A percentile compares a stretch with the other conserved stretches of the same genome.
Conservation (phyloP, 92 coral and sea anemone species). For the Actinostola sp. region DNA sequence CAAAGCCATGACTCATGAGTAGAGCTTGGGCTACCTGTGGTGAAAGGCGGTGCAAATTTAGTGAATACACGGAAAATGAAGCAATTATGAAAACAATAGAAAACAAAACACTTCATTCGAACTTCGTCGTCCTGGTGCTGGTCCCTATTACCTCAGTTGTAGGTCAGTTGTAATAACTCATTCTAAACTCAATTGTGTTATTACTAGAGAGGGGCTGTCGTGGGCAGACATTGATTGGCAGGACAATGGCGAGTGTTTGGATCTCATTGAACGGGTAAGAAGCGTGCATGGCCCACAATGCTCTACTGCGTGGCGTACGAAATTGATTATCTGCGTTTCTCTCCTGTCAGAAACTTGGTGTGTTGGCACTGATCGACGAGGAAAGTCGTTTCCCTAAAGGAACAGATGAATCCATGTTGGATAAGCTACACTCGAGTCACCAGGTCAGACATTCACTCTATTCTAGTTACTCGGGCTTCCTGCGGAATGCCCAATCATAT, state of each 20-base stretch:
- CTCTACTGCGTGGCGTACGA: too few species aligned
- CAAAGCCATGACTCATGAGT: too few species aligned
- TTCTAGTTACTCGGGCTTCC: not conserved
- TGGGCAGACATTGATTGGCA: slow-evolving; percentile 99
- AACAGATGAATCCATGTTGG: slow-evolving; percentile 92
- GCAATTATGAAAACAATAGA: too few species aligned
- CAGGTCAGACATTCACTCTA: slow-evolving; percentile 54
- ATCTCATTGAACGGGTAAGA: slow-evolving; percentile 92
- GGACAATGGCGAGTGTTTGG: slow-evolving; percentile 97
- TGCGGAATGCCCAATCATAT: too few species aligned
- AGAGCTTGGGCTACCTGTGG: too few species aligned
- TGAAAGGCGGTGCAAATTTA: too few species aligned
- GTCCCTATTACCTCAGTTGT: too few species aligned
- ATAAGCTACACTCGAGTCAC: slow-evolving; percentile 92
- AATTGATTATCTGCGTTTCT: too few species aligned
- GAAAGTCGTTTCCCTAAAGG: slow-evolving; percentile 99
- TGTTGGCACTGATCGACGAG: slow-evolving; percentile 88
- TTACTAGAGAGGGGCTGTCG: slow-evolving; percentile 82
- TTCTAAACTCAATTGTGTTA: not conserved
- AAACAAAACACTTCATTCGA: too few species aligned
- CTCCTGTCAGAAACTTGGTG: slow-evolving; percentile 85
- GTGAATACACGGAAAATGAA: too few species aligned
- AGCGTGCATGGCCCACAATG: too few species aligned
- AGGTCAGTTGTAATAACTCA: not conserved
- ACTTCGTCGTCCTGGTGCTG: too few species aligned